A percentile compares a stretch with the other conserved stretches of the same genome.
phyloP scores from a whole-genome alignment of 1,140 invertebrate genomes.

The Adoxophyes honmai region DNA sequence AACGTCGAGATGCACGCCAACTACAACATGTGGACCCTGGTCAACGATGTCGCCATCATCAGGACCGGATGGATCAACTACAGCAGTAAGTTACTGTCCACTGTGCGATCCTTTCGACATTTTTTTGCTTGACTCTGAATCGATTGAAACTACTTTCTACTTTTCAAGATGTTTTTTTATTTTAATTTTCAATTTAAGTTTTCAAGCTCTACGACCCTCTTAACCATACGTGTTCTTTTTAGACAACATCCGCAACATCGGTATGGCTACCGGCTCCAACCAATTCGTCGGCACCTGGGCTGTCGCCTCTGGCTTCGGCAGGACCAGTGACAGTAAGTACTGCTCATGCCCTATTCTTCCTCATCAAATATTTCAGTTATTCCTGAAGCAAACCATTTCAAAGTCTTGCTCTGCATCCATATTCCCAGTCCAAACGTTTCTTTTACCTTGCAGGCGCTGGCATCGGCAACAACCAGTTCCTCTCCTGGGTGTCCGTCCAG shows the following conservation, averaged over 20 bases:
- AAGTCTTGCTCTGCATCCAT: not conserved
- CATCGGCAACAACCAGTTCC: constrained; percentile 27
- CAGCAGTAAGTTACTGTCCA: not conserved
- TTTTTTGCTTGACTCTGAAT: no score
- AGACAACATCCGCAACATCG: constrained; percentile 11
- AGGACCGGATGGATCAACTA: not conserved
- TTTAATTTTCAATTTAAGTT: not conserved
- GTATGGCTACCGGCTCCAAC: constrained; percentile 5
- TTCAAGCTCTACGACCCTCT: not conserved
- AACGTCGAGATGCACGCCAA: constrained; percentile 16
- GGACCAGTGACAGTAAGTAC: constrained; percentile 19
- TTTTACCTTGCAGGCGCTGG: constrained; percentile 21
- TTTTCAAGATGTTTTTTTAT: not conserved
- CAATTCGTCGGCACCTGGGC: constrained; percentile 16
- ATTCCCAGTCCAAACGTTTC: not conserved
- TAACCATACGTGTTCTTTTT: not conserved
- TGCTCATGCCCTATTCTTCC: not conserved
- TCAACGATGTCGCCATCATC: constrained; percentile 15
- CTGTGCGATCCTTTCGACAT: no score
- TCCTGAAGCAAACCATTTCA: no score
- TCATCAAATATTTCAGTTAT: no score
- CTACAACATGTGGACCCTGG: constrained; percentile 15
- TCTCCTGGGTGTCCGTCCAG: constrained; percentile 30
- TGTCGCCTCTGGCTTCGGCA: constrained; percentile 19
- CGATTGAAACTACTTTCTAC: not conserved